Evolutionary conservation across 2,797 vertebrate genomes (phyloP).

Genomic region (Tragelaphus oryx): DNA sequence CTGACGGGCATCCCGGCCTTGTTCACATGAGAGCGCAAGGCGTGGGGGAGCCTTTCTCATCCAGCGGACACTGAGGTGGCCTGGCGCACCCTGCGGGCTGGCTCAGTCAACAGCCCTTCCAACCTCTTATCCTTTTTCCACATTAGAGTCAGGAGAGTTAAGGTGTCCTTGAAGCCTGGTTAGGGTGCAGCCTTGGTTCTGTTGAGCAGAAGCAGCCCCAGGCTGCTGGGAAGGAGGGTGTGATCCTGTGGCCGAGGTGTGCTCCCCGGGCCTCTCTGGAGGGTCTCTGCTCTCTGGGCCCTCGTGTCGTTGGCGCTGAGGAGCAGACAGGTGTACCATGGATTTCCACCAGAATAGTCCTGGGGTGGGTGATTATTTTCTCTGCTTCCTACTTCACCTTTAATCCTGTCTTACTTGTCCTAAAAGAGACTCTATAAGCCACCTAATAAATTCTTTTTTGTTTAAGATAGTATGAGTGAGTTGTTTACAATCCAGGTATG

Average conservation of each 20-base stretch:
- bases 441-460: background rate
- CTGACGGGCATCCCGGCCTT: background rate
- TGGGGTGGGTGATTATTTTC: background rate
- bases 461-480: background rate
- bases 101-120: background rate
- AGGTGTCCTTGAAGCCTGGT: background rate
- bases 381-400: background rate
- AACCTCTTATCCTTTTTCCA: background rate
- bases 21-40: background rate
- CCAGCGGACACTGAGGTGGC: background rate
- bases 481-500: background rate
- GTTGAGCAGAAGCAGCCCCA: background rate
- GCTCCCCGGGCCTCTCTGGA: background rate
- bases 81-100: accelerated
- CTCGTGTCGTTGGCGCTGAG: background rate
- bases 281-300: background rate
- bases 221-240: background rate
- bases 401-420: background rate
- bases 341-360: background rate
- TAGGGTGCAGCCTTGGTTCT: background rate
- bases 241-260: background rate
- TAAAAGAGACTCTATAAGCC: background rate
- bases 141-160: background rate
- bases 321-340: background rate
- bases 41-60: background rate